Evolutionary conservation across 2,113 vertebrate species (phyloP).

Genomic region (Sciurus niger): DNA sequence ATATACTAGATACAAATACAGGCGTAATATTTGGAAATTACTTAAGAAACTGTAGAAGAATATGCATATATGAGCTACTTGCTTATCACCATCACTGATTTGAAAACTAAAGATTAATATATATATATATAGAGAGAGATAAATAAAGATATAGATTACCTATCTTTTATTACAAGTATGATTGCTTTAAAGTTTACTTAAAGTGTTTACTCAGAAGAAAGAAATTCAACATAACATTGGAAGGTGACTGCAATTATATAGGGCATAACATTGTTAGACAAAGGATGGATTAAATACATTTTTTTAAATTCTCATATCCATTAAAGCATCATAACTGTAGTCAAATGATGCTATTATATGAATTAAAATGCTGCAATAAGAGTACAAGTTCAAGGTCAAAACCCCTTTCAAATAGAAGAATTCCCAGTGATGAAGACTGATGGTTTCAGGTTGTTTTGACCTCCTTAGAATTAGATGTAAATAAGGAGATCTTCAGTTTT

Average conservation of each 20-base stretch:
- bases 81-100: background rate
- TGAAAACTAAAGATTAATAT: background rate
- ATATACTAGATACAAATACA: background rate
- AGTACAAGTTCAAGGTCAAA: conserved; percentile 52
- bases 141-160: background rate
- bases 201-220: background rate
- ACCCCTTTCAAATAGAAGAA: conserved; percentile 46
- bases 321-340: background rate
- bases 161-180: background rate
- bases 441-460: conserved; percentile 66
- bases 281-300: background rate
- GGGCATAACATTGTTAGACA: background rate
- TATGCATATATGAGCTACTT: background rate
- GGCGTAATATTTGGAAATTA: background rate
- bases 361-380: background rate
- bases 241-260: background rate
- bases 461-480: conserved; percentile 45
- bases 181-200: background rate
- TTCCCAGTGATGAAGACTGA: background rate
- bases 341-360: conserved; percentile 5
- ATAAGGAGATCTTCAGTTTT: conserved; percentile 14
- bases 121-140: no score
- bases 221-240: background rate
- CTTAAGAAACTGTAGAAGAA: background rate
- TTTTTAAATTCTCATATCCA: background rate